Base-by-base conservation (phyloP, 2,113 vertebrate species). In the Scomber japonicus region DNA sequence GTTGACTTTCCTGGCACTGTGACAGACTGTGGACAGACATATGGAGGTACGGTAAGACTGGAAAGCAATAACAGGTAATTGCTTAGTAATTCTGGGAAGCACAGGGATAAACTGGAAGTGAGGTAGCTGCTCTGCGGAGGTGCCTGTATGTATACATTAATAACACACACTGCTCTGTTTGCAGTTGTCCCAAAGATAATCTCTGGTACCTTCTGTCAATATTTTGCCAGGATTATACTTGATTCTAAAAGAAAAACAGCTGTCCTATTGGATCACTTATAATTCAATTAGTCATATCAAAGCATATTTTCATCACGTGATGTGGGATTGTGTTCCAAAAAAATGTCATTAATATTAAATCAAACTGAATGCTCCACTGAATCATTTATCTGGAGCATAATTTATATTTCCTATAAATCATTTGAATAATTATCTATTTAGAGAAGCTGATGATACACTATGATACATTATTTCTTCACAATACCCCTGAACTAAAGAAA, bases 221-320 rank as follows among this genome's bases (percentile, higher is more conserved):
- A 48, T 73, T 82, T 61, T 60, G 1, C 30, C 24, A 56, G 59
- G 57, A 71, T 75, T 75, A 63, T 21, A 67, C 17, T 11, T 54
- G 4, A 3, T 19, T 51, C 30, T 21, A 13, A 78, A 78, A 49
- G 8, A 40, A 40, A 40, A 40, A 51, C 57, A 16, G 7, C 12
- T 12, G 17, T 75, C 62, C 40, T 30, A 35, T 21, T 31, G 35
- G 55, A 48, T 56, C 44, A 13, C 3, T 49, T 59, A 24, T 17
- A 11, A 45, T 63, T 55, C 5, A 16, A 65, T 61, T 35, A 30
- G 40, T 71, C n/a, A 27, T 30, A 69, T 64, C 10, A 65, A 51
- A 75, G 45, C 4, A 10, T 27, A 3, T 24, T 65, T 8, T 50
- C 19, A 65, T 12, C 61, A 50, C 3, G 50, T 19, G 3, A 17